phyloP scores from a whole-genome alignment of 2,888 invertebrate genomes.

The Eulithis testata region DNA sequence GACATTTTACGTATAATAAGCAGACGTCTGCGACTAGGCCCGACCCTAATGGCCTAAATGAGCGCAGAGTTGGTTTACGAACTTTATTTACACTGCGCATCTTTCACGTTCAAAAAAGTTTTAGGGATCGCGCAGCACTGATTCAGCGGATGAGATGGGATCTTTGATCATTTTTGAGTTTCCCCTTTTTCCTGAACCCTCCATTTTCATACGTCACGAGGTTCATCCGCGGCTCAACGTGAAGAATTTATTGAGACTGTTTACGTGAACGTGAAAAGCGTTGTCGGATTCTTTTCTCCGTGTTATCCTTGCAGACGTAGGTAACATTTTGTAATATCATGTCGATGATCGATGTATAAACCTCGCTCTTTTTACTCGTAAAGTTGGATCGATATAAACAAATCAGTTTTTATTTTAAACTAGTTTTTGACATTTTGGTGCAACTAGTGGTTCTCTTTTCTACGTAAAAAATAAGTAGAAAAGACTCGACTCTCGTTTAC shows the following conservation, averaged over 20 bases:
- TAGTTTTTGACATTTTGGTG: too few relatives aligned
- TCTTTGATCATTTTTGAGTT: conserved; percentile 52
- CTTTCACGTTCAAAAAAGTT: not conserved
- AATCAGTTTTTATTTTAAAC: too few relatives aligned
- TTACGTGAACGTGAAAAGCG: conserved; percentile 56
- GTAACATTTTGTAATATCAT: conserved; percentile 36
- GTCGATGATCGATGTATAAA: not conserved
- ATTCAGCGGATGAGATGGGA: conserved; percentile 43
- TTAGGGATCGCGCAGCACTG: conserved; percentile 43
- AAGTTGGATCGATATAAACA: too few relatives aligned
- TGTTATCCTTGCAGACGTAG: conserved; percentile 29
- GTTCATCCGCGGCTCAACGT: conserved; percentile 72
- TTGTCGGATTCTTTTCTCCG: conserved; percentile 39
- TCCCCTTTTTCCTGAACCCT: conserved; percentile 47
- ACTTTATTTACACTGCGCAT: too few relatives aligned
- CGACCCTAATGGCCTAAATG: too few relatives aligned
- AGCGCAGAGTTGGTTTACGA: too few relatives aligned
- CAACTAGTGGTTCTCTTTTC: too few relatives aligned
- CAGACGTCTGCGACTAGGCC: too few relatives aligned
- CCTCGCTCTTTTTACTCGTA: not conserved
- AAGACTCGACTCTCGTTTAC: too few relatives aligned
- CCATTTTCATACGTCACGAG: conserved; percentile 73
- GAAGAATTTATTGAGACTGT: conserved; percentile 76
- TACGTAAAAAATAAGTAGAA: too few relatives aligned
- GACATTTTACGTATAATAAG: too few relatives aligned